Evolutionary conservation across 2,888 invertebrate genomes (phyloP), one percentile per base, ranked within the genome.

Genomic region (Creontiades dilutus): DNA sequence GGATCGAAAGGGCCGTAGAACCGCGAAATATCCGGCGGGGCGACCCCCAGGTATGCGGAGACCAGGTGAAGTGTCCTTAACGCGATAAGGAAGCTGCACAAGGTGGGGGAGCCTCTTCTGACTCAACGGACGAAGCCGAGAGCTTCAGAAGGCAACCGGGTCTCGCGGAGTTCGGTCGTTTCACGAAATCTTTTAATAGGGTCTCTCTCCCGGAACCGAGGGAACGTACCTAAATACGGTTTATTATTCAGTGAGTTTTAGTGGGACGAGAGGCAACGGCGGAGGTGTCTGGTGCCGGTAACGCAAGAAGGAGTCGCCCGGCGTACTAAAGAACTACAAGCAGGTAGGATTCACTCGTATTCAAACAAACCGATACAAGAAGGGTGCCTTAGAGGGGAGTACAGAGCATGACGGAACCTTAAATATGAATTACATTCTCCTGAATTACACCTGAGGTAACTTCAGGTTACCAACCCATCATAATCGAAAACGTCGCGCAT

Each of bases 1-100:
- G n/a, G n/a, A n/a, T n/a, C n/a, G n/a, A n/a, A n/a, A n/a, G n/a
- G 16, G 57, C 12, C 57, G 57, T 13, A 13, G 16, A 57, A 57
- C 57, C 57, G 57, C 57, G 57, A 80, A 80, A 80, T 80, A 37
- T 9, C 37, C 37, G 46, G 37, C 16, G 76, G 76, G 76, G 27
- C 13, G 80, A 46, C 80, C 80, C 80, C 37, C 47, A 47, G 37
- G 55, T 9, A 48, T n/a, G n/a, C n/a, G 23, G 48, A 48, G 46
- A 28, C 84, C 84, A 55, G 84, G 84, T 55, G 84, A 28, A 84
- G 84, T 84, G 84, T 84, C 84, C 84, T 84, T 55, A 84, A 84
- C 84, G 84, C 84, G 84, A 84, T 84, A 84, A 84, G 55, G 84
- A 84, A 84, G 84, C 84, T 84, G 84, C 84, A 47, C 7, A 84